phyloP scores from a whole-genome alignment of 2,888 invertebrate species.

The Cotesia congregata region DNA sequence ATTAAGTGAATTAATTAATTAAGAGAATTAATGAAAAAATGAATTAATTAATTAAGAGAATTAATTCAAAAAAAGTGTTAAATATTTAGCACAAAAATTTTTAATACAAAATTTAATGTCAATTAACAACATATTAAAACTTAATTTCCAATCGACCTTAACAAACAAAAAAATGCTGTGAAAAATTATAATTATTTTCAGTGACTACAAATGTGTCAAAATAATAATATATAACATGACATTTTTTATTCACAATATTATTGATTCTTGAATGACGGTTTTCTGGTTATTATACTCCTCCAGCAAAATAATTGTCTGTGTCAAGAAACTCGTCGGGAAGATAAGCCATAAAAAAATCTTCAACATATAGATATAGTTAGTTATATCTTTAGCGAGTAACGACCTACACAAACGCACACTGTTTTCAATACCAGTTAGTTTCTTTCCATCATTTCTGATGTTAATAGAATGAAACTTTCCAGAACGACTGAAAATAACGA shows the following conservation, averaged over 20 bases:
- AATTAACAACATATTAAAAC: too few species aligned
- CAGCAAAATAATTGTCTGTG: not conserved
- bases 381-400: not conserved
- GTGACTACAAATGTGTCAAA: not conserved
- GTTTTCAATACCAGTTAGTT: not conserved
- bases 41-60: too few species aligned
- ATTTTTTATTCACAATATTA: not conserved
- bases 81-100: too few species aligned
- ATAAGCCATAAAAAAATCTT: not conserved
- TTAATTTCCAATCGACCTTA: too few species aligned
- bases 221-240: not conserved
- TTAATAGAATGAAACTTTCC: not conserved
- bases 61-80: too few species aligned
- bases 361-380: not conserved
- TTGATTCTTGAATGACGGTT: not conserved
- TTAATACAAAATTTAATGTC: too few species aligned
- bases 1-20: too few species aligned
- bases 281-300: not conserved
- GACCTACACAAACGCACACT: not conserved
- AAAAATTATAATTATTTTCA: not conserved
- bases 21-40: too few species aligned
- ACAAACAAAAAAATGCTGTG: not conserved
- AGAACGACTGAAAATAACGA: not conserved
- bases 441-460: not conserved
- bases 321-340: not conserved